Evolutionary conservation across 1,140 invertebrate genomes (phyloP).

Genomic region (Caenorhabditis elegans): WBcel235 BX284605.5:12349501-12350000

Average conservation of each 20-base stretch:
- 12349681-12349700: not conserved
- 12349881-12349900: too few species aligned
- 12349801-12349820: too few species aligned
- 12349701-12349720: not conserved
- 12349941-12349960: too few species aligned
- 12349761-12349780: not conserved
- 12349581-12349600: constrained; percentile 20
- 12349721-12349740: not conserved
- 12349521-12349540: constrained; percentile 2
- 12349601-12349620: not conserved
- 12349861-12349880: too few species aligned
- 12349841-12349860: too few species aligned
- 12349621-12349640: constrained; percentile 21
- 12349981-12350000: too few species aligned
- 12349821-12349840: too few species aligned
- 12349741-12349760: not conserved
- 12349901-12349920: too few species aligned
- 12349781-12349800: not conserved
- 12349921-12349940: too few species aligned
- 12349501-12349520: not conserved
- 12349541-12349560: constrained; percentile 25
- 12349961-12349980: too few species aligned
- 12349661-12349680: constrained; percentile 20
- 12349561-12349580: not conserved
- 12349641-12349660: constrained; percentile 7